phyloP scores from a whole-genome alignment of 35 echinoderm and acorn worm genomes.

The Patiria miniata region DNA sequence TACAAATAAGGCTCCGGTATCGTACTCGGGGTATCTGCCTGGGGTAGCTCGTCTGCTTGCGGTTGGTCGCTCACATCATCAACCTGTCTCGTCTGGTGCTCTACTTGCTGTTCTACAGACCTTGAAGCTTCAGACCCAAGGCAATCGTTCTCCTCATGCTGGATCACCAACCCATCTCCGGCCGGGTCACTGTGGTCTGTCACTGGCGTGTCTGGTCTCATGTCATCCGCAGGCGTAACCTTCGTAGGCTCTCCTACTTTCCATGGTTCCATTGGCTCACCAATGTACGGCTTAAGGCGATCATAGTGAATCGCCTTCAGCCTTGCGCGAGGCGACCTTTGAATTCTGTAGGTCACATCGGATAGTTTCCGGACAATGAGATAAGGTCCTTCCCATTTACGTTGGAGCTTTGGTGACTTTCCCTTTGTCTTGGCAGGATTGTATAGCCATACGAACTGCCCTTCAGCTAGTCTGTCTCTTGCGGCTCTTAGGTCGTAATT shows the following conservation, averaged over 20 bases:
- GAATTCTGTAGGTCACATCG: constrained; percentile 47
- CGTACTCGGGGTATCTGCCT: background rate
- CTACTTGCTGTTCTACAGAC: background rate
- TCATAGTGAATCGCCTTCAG: constrained; percentile 5
- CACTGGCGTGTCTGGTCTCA: background rate
- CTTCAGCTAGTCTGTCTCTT: background rate
- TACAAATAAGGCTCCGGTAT: background rate
- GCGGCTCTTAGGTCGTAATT: background rate
- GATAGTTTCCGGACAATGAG: constrained; percentile 30
- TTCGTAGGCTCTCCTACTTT: background rate
- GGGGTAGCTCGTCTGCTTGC: background rate
- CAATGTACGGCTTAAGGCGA: background rate
- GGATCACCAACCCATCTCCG: background rate
- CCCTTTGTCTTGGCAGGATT: constrained; percentile 14
- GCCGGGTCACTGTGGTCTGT: background rate
- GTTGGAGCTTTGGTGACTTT: constrained; percentile 48
- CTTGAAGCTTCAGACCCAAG: background rate
- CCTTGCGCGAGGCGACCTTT: background rate
- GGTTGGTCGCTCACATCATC: too few relatives aligned
- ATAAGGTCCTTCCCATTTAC: constrained; percentile 49
- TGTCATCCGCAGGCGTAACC: background rate
- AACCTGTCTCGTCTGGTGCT: background rate
- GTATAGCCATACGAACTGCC: constrained; percentile 22
- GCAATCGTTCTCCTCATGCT: background rate
- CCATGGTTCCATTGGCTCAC: background rate